phyloP scores from a whole-genome alignment of 1,140 invertebrate species.

The Caenorhabditis remanei region DNA sequence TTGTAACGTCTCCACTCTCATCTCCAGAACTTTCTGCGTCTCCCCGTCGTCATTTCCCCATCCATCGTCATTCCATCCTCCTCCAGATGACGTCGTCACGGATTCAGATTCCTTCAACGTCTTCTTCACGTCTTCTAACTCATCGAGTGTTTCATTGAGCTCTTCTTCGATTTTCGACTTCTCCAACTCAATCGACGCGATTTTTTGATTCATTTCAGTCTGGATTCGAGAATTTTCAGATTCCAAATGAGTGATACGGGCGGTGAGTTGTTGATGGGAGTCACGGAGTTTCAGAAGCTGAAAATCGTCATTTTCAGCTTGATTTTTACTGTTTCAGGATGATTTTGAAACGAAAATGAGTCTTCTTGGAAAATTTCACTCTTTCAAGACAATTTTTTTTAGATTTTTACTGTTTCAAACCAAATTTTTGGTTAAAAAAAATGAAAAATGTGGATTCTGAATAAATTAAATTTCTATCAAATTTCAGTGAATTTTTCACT shows the following conservation, averaged over 20 bases:
- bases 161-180: not conserved
- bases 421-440: no score
- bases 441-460: no score
- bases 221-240: not conserved
- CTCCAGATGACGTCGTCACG: not conserved
- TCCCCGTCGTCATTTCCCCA: not conserved
- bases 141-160: not conserved
- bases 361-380: no score
- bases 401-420: no score
- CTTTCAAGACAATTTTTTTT: no score
- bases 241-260: not conserved
- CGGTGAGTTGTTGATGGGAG: not conserved
- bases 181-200: not conserved
- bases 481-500: no score
- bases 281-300: not conserved
- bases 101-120: not conserved
- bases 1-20: slow-evolving; percentile 21
- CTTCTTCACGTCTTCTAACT: not conserved
- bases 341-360: no score
- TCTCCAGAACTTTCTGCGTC: slow-evolving; percentile 6
- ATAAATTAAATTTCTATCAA: no score
- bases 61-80: not conserved
- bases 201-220: not conserved
- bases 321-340: no score
- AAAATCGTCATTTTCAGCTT: not conserved